Base-by-base conservation (phyloP, 2,797 vertebrate species). In the Limnodromus scolopaceus region DNA sequence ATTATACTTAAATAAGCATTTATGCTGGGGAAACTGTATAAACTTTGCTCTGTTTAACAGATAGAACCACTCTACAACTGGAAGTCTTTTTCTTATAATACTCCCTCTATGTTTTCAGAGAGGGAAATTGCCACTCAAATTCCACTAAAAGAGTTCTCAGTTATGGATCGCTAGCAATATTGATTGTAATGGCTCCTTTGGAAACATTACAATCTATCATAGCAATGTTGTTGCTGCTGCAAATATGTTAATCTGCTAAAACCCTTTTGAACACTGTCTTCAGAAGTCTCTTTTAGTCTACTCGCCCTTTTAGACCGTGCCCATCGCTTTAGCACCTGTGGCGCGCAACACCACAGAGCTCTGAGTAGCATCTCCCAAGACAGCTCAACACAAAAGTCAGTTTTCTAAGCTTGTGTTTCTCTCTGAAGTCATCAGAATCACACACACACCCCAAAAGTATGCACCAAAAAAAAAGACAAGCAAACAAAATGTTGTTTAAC, bases 161-260 rank as follows among this genome's bases (percentile, higher is more conserved):
- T 92, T 95, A 93, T 71, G 84, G 82, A 95, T 97, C 83, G 2
- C 94, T 96, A 90, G 79, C 84, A 95, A 77, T 95, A 97, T 91
- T 93, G 94, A 96, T 96, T 96, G 78, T 63, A 94, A 94, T 13
- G 28, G 80, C 54, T 96, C 83, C 94, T 95, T 82, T 94, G 86
- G 91, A 96, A 94, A 87, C 89, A 96, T 94, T 87, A 87, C 46
- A 70, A 83, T 68, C 77, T 84, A 82, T 92, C 49, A 25, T 17
- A 84, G 84, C 76, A 78, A 80, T 34, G 65, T 38, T 86, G 71
- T 48, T 86, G 53, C 77, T 93, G 51, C 63, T 87, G 71, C 30
- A 92, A 79, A 79, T 88, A 87, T 18, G 77, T 92, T 93, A 89
- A 95, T 91, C 71, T 91, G 84, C 88, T 93, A 84, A 95, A 95